Evolutionary conservation across 2,113 vertebrate genomes (phyloP), one percentile per base, ranked within the genome.

Genomic region (Ariopsis seemanni): DNA sequence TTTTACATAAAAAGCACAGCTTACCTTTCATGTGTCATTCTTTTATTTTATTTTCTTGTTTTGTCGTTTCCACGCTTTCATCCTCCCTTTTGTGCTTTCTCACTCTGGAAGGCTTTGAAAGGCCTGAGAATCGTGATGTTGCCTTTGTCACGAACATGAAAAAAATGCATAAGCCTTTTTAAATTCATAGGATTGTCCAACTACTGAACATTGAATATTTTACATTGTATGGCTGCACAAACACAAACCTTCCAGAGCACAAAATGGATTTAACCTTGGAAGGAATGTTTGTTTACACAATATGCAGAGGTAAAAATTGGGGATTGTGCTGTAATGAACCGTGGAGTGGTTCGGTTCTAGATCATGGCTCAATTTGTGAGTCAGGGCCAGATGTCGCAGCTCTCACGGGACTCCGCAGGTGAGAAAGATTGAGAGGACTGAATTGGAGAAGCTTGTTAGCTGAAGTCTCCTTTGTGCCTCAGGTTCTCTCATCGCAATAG

Each of bases 1-100:
- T 52, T 85, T 74, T 74, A 48, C 83, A 82, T 34, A 81, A 60
- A 81, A 85, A 74, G 30, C 52, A 25, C 42, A 25, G 52, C 69
- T 42, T 85, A 58, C 57, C 53, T 75, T 85, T 75, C 53, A 75
- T 85, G 67, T 84, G 83, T 58, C 50, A 58, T 58, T 60, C 83
- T 74, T 72, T 52, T 72, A 12, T 74, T 72, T 52, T 72, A 12
- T 71, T 74, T 85, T 30, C 48, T 74, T 2, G 10, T 57, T 84
- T 72, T 85, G 30, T 81, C 52, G 22, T 42, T 81, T 60, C 79
- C 1, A 42, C 30, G 69, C 27, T 58, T 72, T 74, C 20, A 25
- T 58, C 30, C 30, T 58, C 14, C 1, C 30, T 18, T 69, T 65
- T 83, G 18, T 62, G 20, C 30, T 42, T n/a, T 74, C 55, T 42